These are phyloP conservation scores for Pardosa pseudoannulata DNA, from an alignment of 2,888 invertebrate genomes.

Conservation along the genomic window DNA sequence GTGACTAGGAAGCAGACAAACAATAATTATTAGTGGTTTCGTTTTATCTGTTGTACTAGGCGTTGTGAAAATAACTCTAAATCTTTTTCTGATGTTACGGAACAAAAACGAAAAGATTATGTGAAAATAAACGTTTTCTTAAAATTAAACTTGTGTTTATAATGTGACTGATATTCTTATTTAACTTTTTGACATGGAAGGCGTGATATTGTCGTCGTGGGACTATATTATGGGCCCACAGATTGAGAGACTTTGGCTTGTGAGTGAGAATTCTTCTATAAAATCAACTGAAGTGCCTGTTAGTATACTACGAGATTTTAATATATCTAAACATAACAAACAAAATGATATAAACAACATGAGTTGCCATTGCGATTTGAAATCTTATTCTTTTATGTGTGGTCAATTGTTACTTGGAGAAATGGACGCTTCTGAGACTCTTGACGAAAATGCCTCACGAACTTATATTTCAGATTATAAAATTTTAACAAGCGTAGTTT, in stretches of 20 bases:
- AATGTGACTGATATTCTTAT: too few species aligned
- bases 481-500: conserved; percentile 41
- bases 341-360: background rate
- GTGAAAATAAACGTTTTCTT: too few species aligned
- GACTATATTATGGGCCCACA: conserved; percentile 61
- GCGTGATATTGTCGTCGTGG: conserved; percentile 52
- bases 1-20: too few species aligned
- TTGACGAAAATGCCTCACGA: conserved; percentile 47
- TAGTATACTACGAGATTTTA: conserved; percentile 42
- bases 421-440: conserved; percentile 39
- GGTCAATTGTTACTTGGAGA: conserved; percentile 54
- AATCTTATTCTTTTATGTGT: conserved; percentile 48
- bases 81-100: too few species aligned
- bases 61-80: too few species aligned
- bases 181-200: conserved; percentile 33
- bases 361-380: conserved; percentile 15
- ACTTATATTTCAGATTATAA: conserved; percentile 48
- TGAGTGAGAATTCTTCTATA: background rate
- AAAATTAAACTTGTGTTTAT: too few species aligned
- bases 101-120: too few species aligned
- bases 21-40: too few species aligned
- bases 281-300: background rate
- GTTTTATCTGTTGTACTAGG: too few species aligned
- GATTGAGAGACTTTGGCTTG: conserved; percentile 48
- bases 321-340: conserved; percentile 31